Evolutionary conservation across 1,140 invertebrate species (phyloP).

Genomic region (Zaprionus lachaisei): DNA sequence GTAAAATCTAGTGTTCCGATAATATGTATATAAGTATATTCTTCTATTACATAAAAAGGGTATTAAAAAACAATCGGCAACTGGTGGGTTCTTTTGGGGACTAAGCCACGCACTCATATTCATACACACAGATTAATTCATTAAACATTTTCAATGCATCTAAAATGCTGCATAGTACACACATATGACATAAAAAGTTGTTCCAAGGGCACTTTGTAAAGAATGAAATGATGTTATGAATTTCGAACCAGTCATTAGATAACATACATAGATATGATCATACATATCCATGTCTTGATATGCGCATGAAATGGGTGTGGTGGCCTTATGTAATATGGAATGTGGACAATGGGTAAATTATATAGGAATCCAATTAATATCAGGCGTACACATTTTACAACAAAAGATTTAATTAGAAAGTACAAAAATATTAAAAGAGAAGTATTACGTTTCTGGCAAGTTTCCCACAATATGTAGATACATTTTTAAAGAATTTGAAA

Average conservation of each 20-base stretch:
- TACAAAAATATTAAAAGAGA: background rate
- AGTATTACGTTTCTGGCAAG: background rate
- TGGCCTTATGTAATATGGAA: slow-evolving; percentile 36
- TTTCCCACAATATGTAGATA: background rate
- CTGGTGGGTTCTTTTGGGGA: slow-evolving; percentile 47
- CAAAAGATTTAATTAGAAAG: slow-evolving; percentile 5
- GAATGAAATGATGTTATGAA: slow-evolving; percentile 24
- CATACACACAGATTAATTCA: slow-evolving; percentile 22
- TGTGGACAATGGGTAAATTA: background rate
- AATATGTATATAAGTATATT: slow-evolving; percentile 26
- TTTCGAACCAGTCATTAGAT: slow-evolving; percentile 24
- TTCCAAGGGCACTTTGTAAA: slow-evolving; percentile 56
- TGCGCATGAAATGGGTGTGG: slow-evolving; percentile 32
- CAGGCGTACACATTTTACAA: slow-evolving; percentile 5
- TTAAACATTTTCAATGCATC: slow-evolving; percentile 34
- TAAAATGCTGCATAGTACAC: slow-evolving; percentile 19
- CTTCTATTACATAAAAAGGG: slow-evolving; percentile 21
- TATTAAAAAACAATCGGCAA: slow-evolving; percentile 34
- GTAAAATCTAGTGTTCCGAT: slow-evolving; percentile 29
- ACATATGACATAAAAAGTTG: slow-evolving; percentile 32
- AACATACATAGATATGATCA: slow-evolving; percentile 1
- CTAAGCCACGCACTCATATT: slow-evolving; percentile 30
- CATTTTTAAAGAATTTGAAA: background rate
- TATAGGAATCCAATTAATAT: slow-evolving; percentile 14
- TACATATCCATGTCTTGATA: slow-evolving; percentile 17